A percentile compares a stretch with the other conserved stretches of the same genome.
Evolutionary conservation across 2,888 invertebrate genomes (phyloP).

Genomic region (Homarus gammarus): DNA sequence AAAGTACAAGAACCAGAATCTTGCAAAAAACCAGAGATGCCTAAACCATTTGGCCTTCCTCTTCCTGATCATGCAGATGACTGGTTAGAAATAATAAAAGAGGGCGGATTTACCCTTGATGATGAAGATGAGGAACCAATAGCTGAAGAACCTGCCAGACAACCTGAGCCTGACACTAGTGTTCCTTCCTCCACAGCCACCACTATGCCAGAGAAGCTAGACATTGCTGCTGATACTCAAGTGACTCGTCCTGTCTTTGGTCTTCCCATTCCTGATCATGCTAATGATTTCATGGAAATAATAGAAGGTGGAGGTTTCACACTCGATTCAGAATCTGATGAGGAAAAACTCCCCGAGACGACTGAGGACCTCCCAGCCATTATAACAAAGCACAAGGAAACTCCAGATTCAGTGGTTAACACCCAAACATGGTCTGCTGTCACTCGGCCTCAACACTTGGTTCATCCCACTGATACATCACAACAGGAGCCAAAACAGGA

Average conservation of each 20-base stretch:
- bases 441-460: conserved; percentile 21
- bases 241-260: conserved; percentile 14
- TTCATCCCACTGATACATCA: conserved; percentile 28
- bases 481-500: neutral
- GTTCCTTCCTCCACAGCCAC: neutral
- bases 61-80: conserved; percentile 65
- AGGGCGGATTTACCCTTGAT: conserved; percentile 64
- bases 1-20: neutral
- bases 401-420: neutral
- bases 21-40: neutral
- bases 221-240: neutral
- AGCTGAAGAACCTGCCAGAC: neutral
- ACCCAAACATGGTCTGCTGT: conserved; percentile 1
- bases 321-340: conserved; percentile 70
- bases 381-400: neutral
- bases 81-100: conserved; percentile 66
- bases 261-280: conserved; percentile 64
- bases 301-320: conserved; percentile 70
- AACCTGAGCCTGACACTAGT: neutral
- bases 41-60: conserved; percentile 54
- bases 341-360: conserved; percentile 14
- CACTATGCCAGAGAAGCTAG: neutral
- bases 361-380: neutral
- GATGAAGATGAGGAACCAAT: conserved; percentile 64
- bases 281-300: conserved; percentile 71